Percentiles rank a stretch among this genome's conserved stretches.
Conservation (phyloP, 2,888 invertebrate genomes). For the Diploptera punctata region DNA sequence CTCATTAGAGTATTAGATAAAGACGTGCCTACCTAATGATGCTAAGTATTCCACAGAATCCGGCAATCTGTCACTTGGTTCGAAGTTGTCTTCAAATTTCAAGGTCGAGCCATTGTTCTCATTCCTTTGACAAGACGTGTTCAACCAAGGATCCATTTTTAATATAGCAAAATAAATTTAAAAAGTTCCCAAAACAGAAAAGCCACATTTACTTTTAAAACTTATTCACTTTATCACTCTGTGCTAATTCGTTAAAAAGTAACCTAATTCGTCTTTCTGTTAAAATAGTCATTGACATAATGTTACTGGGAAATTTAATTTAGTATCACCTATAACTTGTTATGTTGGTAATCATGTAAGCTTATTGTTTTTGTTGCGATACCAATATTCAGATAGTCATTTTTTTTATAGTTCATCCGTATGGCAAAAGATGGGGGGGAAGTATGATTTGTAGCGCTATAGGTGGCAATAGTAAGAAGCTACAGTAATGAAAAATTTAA, state of each 20-base stretch:
- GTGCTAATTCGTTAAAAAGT: neutral
- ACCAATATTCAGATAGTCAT: no score
- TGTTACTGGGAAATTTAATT: neutral
- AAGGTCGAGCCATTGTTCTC: neutral
- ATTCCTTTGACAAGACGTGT: neutral
- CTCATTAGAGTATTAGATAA: no score
- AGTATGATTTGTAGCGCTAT: neutral
- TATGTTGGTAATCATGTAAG: no score
- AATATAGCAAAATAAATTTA: neutral
- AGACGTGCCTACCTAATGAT: constrained; percentile 67
- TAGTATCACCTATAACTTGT: neutral
- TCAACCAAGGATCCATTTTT: constrained; percentile 39
- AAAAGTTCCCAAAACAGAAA: no score
- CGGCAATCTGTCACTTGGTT: constrained; percentile 53
- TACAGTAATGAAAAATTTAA: neutral
- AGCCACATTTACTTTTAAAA: no score
- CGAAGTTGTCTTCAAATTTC: constrained; percentile 46
- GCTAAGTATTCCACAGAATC: constrained; percentile 72
- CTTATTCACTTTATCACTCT: neutral
- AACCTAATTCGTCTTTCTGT: neutral
- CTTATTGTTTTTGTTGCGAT: no score
- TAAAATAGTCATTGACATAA: neutral
- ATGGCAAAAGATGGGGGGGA: neutral
- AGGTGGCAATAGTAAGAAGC: neutral
- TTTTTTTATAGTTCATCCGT: no score